A percentile compares a stretch with the other conserved stretches of the same genome.
Evolutionary conservation across 2,888 invertebrate species (phyloP).

Genomic region (Rhingia campestris): DNA sequence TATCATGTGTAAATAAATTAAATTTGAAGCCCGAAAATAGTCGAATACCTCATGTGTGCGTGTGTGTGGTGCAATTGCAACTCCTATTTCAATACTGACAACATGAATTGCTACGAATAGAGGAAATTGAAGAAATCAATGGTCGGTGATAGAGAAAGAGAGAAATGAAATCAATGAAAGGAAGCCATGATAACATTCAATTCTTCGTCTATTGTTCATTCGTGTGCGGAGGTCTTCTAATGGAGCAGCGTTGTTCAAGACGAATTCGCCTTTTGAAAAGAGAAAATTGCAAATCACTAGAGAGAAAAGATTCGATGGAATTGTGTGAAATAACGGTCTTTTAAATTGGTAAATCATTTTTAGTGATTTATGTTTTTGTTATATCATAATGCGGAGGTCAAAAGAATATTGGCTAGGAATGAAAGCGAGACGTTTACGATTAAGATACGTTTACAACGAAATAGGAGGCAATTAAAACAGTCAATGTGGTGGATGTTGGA

Average conservation of each 20-base stretch:
- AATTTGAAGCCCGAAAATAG: conserved; percentile 3
- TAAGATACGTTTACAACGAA: too few relatives aligned
- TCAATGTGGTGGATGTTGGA: too few relatives aligned
- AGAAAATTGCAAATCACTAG: conserved; percentile 37
- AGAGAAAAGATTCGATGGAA: conserved; percentile 25
- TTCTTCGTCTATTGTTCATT: conserved; percentile 17
- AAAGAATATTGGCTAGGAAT: neutral
- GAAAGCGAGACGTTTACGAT: neutral
- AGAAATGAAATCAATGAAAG: conserved; percentile 4
- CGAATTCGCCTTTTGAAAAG: conserved; percentile 20
- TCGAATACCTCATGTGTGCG: neutral
- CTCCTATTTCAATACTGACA: conserved; percentile 49
- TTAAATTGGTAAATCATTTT: conserved; percentile 15
- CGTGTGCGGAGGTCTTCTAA: conserved; percentile 19
- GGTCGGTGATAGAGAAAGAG: neutral
- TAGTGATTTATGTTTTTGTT: conserved; percentile 5
- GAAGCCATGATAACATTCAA: conserved; percentile 3
- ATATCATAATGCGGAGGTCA: neutral
- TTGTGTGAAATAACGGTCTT: conserved; percentile 34
- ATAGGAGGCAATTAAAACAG: too few relatives aligned
- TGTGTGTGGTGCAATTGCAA: conserved; percentile 28
- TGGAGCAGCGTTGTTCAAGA: conserved; percentile 30
- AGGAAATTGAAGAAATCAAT: neutral
- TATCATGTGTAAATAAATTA: conserved; percentile 28
- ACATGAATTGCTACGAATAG: conserved; percentile 28